Evolutionary conservation across 1,140 invertebrate genomes (phyloP), one percentile per base, ranked within the genome.

Genomic region (Platyura marginata): DNA sequence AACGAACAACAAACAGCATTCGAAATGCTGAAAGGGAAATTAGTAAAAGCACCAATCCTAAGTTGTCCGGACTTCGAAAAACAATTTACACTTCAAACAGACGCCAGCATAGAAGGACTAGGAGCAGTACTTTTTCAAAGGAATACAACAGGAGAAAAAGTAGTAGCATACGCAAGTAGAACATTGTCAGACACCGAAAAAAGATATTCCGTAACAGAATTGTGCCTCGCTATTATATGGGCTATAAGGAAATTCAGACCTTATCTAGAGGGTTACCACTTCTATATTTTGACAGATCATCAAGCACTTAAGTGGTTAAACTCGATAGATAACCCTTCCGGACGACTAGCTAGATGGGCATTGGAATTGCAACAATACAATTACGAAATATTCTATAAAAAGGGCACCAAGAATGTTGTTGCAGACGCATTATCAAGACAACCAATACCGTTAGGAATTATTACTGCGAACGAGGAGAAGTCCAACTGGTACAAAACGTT

Each of bases 111-210:
- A 13, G 29, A 38, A 9, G 47, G 49, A 5, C 46, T 49, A 8
- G 50, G 50, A 1, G 50, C 42, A 4, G 46, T 52, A 2, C 36
- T 53, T 2, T 20, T 40, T 22, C 48, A 52, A 42, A 33, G 41
- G 1, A 13, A 40, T 3, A 21, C 42, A 11, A n/a, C n/a, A n/a
- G n/a, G n/a, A n/a, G n/a, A n/a, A n/a, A n/a, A n/a, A n/a, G 6
- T 13, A 29, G 25, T 29, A 13, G 25, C 25, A 6, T 29, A 29
- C 13, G 25, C 25, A 8, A 29, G 25, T 29, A 6, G 25, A 6
- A 29, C 6, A 13, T 13, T 29, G 6, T 8, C 6, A 13, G 25
- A 13, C 25, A 6, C 25, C 6, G 25, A 29, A 13, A 29, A 8
- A 8, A 6, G 13, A 6, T 29, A 29, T 13, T 8, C 25, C 13